Evolutionary conservation across 2,797 vertebrate species (phyloP), one percentile per base, ranked within the genome.

Genomic region (Gambusia yucatana): DNA sequence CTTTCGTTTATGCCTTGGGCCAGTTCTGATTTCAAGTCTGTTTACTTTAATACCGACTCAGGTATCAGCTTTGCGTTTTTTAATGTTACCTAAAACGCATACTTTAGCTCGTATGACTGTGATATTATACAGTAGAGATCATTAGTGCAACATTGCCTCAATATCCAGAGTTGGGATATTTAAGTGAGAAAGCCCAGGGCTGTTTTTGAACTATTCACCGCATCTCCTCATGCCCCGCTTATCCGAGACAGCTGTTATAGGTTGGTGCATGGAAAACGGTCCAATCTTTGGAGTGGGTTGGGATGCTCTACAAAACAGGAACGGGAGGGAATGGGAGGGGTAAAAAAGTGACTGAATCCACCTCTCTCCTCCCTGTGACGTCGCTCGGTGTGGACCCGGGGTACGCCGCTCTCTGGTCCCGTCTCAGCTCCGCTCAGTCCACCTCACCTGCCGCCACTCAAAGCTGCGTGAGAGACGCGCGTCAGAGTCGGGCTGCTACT

Each of bases 341-440:
- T 28, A 39, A 10, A 55, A 73, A 5, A 69, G 82, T 82, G 84
- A 78, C 81, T 85, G 82, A 67, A 88, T 93, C 84, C 84, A 84
- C 83, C 79, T 82, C 87, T 90, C 91, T 87, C 91, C 89, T 92
- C 95, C 93, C 94, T 77, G 96, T 97, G 97, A 97, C 97, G 97
- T 97, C 78, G 82, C 77, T 92, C 90, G 92, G 82, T 89, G 90
- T 92, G 85, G 93, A 94, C 93, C 93, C 86, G 88, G 89, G 86
- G 82, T 93, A 84, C 87, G 82, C 84, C 75, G 82, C 86, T 92
- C 90, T 90, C 87, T 70, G 88, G 92, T 95, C 91, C 92, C 87
- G 86, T 92, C 88, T 90, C 84, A 74, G 87, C 89, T 81, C 84
- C 89, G 89, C 22, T 69, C 65, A 43, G 65, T 43, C 70, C 87